Evolutionary conservation across 2,113 vertebrate genomes (phyloP).

Genomic region (Prunella himalayana): DNA sequence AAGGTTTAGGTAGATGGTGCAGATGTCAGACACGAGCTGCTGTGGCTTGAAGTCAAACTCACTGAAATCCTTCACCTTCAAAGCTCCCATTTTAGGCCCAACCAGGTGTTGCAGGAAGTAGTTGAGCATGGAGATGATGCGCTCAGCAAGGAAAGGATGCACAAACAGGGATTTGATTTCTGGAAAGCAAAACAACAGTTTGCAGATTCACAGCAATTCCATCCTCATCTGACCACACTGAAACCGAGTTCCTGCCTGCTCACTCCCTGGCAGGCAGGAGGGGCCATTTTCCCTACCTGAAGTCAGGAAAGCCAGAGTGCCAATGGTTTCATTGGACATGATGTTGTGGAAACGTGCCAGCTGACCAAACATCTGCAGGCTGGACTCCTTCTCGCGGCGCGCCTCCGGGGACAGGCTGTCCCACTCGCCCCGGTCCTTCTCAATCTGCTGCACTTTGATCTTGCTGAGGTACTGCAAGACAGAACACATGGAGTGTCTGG

Average conservation of each 20-base stretch:
- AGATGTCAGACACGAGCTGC: conserved; percentile 97
- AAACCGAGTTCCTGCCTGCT: background rate
- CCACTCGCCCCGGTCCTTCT: conserved; percentile 93
- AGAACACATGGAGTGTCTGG: background rate
- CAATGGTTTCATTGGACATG: conserved; percentile 98
- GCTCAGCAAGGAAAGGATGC: conserved; percentile 93
- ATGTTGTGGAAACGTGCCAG: conserved; percentile 98
- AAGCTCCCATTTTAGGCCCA: conserved; percentile 96
- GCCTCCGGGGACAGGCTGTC: conserved; percentile 85
- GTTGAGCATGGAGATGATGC: conserved; percentile 98
- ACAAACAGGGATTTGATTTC: conserved; percentile 95
- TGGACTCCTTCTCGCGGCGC: conserved; percentile 91
- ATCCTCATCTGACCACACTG: background rate
- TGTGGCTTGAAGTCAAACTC: conserved; percentile 99
- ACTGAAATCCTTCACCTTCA: conserved; percentile 99
- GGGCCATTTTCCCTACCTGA: conserved; percentile 77
- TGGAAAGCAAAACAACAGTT: conserved; percentile 56
- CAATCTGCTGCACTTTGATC: conserved; percentile 96
- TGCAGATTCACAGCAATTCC: background rate
- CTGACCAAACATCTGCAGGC: conserved; percentile 96
- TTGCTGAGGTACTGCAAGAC: conserved; percentile 91
- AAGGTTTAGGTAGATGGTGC: conserved; percentile 96
- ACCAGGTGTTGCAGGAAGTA: conserved; percentile 97
- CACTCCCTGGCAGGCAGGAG: background rate
- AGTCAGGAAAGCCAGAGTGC: conserved; percentile 94